phyloP scores from a whole-genome alignment of 2,888 invertebrate species.

The Agonum fuliginosum region DNA sequence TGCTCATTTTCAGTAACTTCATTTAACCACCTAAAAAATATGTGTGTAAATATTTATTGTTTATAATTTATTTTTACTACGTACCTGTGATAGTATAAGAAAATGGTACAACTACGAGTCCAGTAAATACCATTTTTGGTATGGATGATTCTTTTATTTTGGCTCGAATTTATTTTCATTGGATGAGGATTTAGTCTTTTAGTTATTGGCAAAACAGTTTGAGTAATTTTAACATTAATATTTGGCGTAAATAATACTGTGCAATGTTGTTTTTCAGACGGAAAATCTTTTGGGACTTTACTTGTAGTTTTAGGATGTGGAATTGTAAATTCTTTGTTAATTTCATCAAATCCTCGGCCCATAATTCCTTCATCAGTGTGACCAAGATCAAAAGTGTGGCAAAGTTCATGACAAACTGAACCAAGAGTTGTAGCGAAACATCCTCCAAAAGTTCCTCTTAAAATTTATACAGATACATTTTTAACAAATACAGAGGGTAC shows the following conservation, averaged over 20 bases:
- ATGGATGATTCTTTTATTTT: constrained; percentile 30
- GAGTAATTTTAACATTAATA: constrained; percentile 45
- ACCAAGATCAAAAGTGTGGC: constrained; percentile 95
- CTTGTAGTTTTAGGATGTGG: constrained; percentile 65
- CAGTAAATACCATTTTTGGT: constrained; percentile 77
- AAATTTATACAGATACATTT: constrained; percentile 61
- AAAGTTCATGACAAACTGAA: constrained; percentile 93
- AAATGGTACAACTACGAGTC: constrained; percentile 79
- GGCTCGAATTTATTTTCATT: constrained; percentile 30
- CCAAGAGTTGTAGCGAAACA: constrained; percentile 94
- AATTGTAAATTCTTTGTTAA: constrained; percentile 84
- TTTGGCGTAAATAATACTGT: constrained; percentile 51
- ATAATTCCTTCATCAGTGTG: constrained; percentile 94
- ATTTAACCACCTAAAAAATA: constrained; percentile 73
- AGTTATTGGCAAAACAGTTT: constrained; percentile 30
- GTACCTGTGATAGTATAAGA: constrained; percentile 80
- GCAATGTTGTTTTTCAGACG: constrained; percentile 45
- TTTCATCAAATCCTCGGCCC: constrained; percentile 92
- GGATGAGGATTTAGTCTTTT: constrained; percentile 39
- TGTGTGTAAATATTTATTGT: constrained; percentile 3
- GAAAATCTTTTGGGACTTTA: constrained; percentile 64
- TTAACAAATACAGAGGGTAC: constrained; percentile 6
- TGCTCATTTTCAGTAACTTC: constrained; percentile 62
- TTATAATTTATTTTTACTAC: constrained; percentile 64
- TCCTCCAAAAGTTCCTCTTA: constrained; percentile 86